phyloP scores from a whole-genome alignment of 2,888 invertebrate genomes.

The Eumerus sabulonum region DNA sequence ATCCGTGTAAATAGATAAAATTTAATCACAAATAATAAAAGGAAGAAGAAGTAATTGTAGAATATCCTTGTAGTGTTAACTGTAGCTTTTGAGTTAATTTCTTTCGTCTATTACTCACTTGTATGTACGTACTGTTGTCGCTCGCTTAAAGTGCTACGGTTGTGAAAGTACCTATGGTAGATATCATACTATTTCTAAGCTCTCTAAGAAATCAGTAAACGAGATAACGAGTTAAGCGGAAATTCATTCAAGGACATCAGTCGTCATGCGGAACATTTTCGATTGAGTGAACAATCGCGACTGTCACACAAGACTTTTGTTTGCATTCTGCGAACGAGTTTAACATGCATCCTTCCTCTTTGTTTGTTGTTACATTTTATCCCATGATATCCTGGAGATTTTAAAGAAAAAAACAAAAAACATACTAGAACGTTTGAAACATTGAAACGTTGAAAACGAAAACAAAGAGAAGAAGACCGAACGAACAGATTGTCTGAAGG shows the following conservation, averaged over 20 bases:
- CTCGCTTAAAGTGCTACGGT: conserved; percentile 78
- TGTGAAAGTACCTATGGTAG: conserved; percentile 74
- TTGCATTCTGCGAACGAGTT: conserved; percentile 41
- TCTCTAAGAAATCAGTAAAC: conserved; percentile 24
- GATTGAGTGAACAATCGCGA: conserved; percentile 65
- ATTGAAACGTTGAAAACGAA: background rate
- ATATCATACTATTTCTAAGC: conserved; percentile 52
- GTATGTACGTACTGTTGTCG: conserved; percentile 70
- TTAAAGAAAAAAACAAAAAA: background rate
- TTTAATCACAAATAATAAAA: conserved; percentile 12
- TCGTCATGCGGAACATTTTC: conserved; percentile 39
- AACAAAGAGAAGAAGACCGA: background rate
- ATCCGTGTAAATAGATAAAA: conserved; percentile 54
- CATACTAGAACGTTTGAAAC: conserved; percentile 7
- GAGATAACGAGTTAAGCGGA: background rate
- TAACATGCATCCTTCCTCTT: conserved; percentile 24
- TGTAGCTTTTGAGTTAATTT: conserved; percentile 8
- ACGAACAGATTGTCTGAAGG: background rate
- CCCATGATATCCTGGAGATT: no score
- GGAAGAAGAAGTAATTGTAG: no score
- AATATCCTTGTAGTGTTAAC: conserved; percentile 51
- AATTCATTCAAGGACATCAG: conserved; percentile 37
- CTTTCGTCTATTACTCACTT: conserved; percentile 7
- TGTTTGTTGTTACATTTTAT: background rate
- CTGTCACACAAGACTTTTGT: conserved; percentile 55